These are phyloP conservation scores for Potamarius usumacintae DNA, from an alignment of 2,113 vertebrate genomes.

Conservation along the genomic window DNA sequence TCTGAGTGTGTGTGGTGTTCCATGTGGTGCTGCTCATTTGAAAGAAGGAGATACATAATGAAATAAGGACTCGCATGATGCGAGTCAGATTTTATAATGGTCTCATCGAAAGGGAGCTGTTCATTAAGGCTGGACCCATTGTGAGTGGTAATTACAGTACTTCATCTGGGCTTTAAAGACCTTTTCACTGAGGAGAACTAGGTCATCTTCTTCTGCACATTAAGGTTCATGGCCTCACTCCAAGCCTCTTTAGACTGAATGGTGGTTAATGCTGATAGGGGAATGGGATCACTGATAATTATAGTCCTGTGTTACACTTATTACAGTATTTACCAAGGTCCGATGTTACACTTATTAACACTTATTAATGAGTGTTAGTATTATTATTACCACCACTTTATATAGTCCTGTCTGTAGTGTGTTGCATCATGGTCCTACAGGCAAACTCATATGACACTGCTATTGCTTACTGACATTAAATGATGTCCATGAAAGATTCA, in stretches of 20 bases:
- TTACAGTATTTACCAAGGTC: background rate
- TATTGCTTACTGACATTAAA: background rate
- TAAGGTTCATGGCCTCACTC: constrained; percentile 29
- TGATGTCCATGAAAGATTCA: background rate
- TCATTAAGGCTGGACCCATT: constrained; percentile 49
- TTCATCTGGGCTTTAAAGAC: constrained; percentile 50
- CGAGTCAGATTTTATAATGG: constrained; percentile 46
- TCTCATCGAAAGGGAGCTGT: constrained; percentile 45
- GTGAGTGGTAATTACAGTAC: constrained; percentile 52
- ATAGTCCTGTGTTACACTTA: background rate
- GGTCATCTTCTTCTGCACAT: constrained; percentile 47
- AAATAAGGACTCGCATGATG: constrained; percentile 29
- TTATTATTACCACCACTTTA: background rate
- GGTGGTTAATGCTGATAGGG: constrained; percentile 22
- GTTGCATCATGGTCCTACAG: background rate
- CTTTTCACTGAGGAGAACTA: constrained; percentile 40
- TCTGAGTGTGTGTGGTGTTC: constrained; percentile 1
- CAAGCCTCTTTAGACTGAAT: constrained; percentile 33
- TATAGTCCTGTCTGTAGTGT: background rate
- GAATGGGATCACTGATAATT: constrained; percentile 6
- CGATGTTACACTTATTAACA: background rate
- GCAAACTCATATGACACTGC: background rate
- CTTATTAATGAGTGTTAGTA: background rate
- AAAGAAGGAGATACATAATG: constrained; percentile 46
- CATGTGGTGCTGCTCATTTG: constrained; percentile 17